Percentiles rank a stretch among this genome's conserved stretches.
These are phyloP conservation scores for Phrynocephalus versicolor DNA, from an alignment of 2,113 vertebrate species.

Conservation along the genomic window DNA sequence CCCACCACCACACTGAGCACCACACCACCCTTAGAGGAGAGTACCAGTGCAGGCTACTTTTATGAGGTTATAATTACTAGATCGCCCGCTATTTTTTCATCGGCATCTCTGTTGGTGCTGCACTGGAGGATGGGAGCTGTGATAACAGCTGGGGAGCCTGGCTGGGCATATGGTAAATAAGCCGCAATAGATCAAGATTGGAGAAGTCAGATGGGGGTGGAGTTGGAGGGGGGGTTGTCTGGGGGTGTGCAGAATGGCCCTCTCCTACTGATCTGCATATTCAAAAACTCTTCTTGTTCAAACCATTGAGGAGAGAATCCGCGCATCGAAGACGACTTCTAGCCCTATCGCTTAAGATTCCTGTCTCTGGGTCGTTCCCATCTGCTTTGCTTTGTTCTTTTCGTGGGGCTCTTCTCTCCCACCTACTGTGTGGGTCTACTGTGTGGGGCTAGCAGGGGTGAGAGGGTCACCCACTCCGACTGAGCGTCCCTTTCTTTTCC, in stretches of 20 bases:
- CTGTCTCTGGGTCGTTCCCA: slow-evolving; percentile 34
- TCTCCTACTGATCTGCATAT: slow-evolving; percentile 28
- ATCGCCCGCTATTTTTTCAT: too few relatives aligned
- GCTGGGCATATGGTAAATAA: slow-evolving; percentile 23
- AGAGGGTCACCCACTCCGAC: slow-evolving; percentile 18
- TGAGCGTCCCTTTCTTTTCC: slow-evolving; percentile 31
- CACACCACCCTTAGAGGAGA: too few relatives aligned
- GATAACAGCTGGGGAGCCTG: slow-evolving; percentile 35
- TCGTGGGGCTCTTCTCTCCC: neutral
- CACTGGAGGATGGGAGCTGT: neutral
- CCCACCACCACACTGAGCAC: neutral
- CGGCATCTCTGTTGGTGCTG: rapidly evolving
- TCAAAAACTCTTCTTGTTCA: neutral
- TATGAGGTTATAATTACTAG: neutral
- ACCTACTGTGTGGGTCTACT: slow-evolving; percentile 13
- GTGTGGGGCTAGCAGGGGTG: slow-evolving; percentile 51
- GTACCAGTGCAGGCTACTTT: neutral
- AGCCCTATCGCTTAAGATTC: neutral
- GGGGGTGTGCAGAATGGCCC: neutral
- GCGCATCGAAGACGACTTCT: neutral
- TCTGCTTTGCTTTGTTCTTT: neutral
- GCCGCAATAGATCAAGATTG: neutral
- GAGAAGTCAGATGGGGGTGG: neutral
- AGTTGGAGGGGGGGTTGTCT: slow-evolving; percentile 35
- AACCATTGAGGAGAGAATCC: neutral